Base-by-base conservation (phyloP, 1,140 invertebrate genomes). In the Aleiodes sp. region DNA sequence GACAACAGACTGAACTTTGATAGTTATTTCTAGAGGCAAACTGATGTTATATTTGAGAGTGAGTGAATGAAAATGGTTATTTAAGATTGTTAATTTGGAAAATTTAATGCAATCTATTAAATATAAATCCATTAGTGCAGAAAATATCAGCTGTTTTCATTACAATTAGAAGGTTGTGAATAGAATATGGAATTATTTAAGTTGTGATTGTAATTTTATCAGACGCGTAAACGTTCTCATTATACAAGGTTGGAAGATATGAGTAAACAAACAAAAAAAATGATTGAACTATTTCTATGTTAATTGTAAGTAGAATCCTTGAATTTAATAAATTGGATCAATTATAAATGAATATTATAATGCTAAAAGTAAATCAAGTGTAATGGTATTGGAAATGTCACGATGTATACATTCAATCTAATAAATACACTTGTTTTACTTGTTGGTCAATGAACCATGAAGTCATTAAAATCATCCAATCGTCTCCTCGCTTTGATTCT, bases 161-260 rank as follows among this genome's bases (percentile, higher is more conserved):
- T 60, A 62, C 31, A 41, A 63, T 63, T 59, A 64, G 63, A 70
- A 52, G 52, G 68, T 70, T 70, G 68, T 70, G 62, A 70, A 70
- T 70, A 70, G 56, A 57, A 41, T 24, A 64, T 28, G 1, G n/a
- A 68, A 41, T 65, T 60, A 70, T 52, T 60, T 70, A 65, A 19
- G 56, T 70, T 65, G 52, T 65, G 56, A 24, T 43, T 19, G 7
- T 14, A 41, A n/a, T 14, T 60, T 26, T 19, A 39, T 29, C 43
- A 26, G 14, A 56, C 19, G 4, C 37, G 8, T 64, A 26, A 10
- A 14, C 19, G 7, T 63, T 14, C 35, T 28, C 19, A 21, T 19
- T 6, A 68, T 28, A 39, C 21, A 24, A 29, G 9, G 24, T n/a
- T 12, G 12, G 9, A 19, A 61, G 35, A 35, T 57, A 41, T 29